Base-by-base conservation (phyloP, 2,113 vertebrate genomes). In the Xiphophorus couchianus region DNA sequence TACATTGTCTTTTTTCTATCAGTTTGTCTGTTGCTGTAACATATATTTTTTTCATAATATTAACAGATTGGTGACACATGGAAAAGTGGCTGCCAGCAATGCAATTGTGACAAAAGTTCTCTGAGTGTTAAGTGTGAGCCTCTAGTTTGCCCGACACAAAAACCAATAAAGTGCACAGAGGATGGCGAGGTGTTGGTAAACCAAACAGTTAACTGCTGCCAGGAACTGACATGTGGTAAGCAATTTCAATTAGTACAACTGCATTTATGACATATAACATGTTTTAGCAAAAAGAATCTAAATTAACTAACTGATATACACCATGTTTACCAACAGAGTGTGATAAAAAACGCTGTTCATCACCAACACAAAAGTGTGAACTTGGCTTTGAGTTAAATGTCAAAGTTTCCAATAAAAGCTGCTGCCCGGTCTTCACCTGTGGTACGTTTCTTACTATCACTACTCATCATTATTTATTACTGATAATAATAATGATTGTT, bases 31-130 rank as follows among this genome's bases (percentile, higher is more conserved):
- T 69, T 15, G 17, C 64, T 73, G 25, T 71, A 61, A 28, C 3
- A 11, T 69, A 10, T 66, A 30, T 61, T 77, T 76, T 78, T 79
- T 86, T 22, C 1, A 4, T 71, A 2, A 13, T 12, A 69, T 2
- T 60, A 80, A 81, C 88, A 98, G 97, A 64, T 88, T 6, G 96
- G 95, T 42, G 93, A 95, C 13, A 89, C 0, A 1, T 98, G 97
- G 97, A 42, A 62, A 74, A 95, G 74, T 33, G 81, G 85, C 63
- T 97, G 97, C 83, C 86, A 94, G 71, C 19, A 88, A 5, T 98
- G 97, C 62, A 33, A 83, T 44, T 98, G 97, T 31, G 85, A 96
- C 13, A 3, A 62, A 0, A 0, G 66, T 72, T 89, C 90, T 0
- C 4, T 84, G 66, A 90, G 85, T 0, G 89, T 93, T 35, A 84